phyloP scores from a whole-genome alignment of 2,797 vertebrate genomes.

The Sebastes elongatus region DNA sequence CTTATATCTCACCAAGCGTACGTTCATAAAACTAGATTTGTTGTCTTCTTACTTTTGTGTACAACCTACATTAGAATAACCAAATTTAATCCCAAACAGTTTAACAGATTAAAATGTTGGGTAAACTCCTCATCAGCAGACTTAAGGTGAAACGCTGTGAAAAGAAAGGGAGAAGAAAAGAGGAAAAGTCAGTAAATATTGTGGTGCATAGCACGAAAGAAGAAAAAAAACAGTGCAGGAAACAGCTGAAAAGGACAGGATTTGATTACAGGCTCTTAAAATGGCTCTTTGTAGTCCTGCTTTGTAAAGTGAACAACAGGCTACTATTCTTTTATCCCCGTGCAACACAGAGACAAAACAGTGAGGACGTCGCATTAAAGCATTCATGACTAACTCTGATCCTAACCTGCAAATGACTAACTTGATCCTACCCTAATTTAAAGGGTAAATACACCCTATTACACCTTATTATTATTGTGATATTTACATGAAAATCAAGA shows the following conservation, averaged over 20 bases:
- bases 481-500: background rate
- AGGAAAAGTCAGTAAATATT: background rate
- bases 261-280: constrained; percentile 60
- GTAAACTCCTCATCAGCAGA: background rate
- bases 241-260: constrained; percentile 33
- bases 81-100: background rate
- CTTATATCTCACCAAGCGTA: too few species aligned
- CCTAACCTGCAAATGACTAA: background rate
- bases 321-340: constrained; percentile 14
- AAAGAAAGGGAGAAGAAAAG: background rate
- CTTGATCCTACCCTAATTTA: background rate
- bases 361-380: background rate
- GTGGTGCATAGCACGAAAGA: background rate
- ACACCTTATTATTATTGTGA: background rate
- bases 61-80: background rate
- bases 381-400: background rate
- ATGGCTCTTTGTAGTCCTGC: constrained; percentile 56
- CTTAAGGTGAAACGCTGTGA: background rate
- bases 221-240: background rate
- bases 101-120: background rate
- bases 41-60: background rate
- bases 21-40: background rate
- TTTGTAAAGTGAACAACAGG: constrained; percentile 46
- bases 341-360: background rate
- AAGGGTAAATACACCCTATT: background rate